Percentiles rank a stretch among this genome's conserved stretches.
Evolutionary conservation across 2,797 vertebrate genomes (phyloP).

Genomic region (Strix occidentalis): DNA sequence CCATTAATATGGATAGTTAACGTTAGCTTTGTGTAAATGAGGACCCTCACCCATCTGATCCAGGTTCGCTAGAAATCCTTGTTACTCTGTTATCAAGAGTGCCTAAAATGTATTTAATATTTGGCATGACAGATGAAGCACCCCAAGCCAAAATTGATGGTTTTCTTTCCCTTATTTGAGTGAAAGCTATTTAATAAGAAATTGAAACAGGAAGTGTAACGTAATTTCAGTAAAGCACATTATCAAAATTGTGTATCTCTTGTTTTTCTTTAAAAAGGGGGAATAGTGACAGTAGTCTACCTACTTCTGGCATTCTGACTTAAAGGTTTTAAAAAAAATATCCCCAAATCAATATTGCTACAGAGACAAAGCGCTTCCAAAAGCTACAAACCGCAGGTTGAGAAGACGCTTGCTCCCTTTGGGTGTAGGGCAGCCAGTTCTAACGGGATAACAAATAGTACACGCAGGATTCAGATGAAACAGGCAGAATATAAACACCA

Average conservation of each 20-base stretch:
- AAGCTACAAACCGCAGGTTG: neutral
- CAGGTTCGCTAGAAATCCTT: neutral
- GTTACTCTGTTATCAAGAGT: neutral
- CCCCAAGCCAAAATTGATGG: neutral
- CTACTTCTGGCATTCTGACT: neutral
- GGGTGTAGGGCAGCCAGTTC: neutral
- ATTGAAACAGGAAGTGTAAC: neutral
- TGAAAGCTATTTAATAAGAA: neutral
- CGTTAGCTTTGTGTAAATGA: neutral
- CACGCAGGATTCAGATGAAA: fast-evolving
- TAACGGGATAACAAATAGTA: neutral
- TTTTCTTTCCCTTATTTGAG: neutral
- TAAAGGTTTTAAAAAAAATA: neutral
- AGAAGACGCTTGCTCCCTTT: neutral
- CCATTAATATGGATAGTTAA: neutral
- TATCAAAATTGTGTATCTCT: neutral
- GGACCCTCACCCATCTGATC: neutral
- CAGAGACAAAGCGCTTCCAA: neutral
- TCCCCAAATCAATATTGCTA: neutral
- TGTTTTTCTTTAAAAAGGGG: neutral
- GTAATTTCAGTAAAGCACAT: neutral
- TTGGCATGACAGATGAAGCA: neutral
- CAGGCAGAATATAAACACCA: fast-evolving
- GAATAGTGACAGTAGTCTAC: neutral
- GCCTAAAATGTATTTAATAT: neutral